phyloP scores from a whole-genome alignment of 1,140 invertebrate genomes.

The Aphis gossypii region DNA sequence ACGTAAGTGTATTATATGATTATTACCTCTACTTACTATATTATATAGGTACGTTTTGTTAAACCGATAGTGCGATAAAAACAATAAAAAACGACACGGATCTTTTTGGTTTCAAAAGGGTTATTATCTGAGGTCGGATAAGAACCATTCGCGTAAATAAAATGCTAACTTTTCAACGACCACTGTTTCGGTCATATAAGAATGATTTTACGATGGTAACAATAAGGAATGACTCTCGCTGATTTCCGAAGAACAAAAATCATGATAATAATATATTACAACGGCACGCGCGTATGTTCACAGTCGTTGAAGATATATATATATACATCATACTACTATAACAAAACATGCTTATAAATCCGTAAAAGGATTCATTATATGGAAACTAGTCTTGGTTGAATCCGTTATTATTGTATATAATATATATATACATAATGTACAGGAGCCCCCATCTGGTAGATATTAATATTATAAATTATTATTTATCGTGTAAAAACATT shows the following conservation, averaged over 20 bases:
- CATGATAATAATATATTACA: neutral
- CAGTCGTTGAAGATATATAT: neutral
- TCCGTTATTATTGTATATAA: constrained; percentile 17
- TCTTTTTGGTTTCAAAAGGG: neutral
- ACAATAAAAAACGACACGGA: neutral
- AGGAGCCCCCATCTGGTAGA: neutral
- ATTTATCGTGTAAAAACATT: neutral
- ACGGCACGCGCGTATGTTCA: neutral
- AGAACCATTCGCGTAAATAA: neutral
- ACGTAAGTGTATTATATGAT: neutral
- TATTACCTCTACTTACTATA: too few relatives aligned
- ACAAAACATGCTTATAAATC: neutral
- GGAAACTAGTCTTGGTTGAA: neutral
- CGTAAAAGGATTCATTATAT: neutral
- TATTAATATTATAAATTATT: neutral
- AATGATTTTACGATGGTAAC: neutral
- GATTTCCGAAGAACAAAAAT: neutral
- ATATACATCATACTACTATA: neutral
- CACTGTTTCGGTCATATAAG: neutral
- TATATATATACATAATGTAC: neutral
- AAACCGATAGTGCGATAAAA: neutral
- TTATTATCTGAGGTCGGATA: neutral
- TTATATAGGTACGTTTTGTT: neutral
- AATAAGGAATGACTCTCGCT: neutral
- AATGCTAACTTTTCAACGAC: neutral